Evolutionary conservation across 2,888 invertebrate species (phyloP), one percentile per base, ranked within the genome.

Genomic region (Amorpha juglandis): DNA sequence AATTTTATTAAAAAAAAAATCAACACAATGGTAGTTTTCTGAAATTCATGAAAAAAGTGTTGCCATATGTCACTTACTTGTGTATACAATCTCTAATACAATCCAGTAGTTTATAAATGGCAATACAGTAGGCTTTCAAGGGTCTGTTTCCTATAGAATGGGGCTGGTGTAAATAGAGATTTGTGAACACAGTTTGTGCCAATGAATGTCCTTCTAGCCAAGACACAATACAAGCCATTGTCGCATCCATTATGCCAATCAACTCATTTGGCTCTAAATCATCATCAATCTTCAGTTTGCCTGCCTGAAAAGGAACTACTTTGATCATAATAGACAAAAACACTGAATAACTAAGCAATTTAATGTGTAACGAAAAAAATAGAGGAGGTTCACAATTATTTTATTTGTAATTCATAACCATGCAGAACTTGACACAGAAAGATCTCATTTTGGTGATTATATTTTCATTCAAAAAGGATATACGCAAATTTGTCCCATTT

Each of bases 201-300:
- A 99, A 94, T 0, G 98, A 98, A 83, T 98, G 98, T 0, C 99
- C 99, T 88, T 99, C 99, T 16, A 99, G 88, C 99, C 99, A 99
- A 0, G 99, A 98, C 0, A 98, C 98, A 76, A 99, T 94, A 83
- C 99, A 98, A 0, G 98, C 97, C 81, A 98, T 95, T 7, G 99
- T 97, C 0, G 98, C 97, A 94, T 99, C 99, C 77, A 99, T 98
- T 47, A 99, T 96, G 45, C 98, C 98, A 75, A 99, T 97, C 64
- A 98, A 90, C 90, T 99, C 98, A 63, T 95, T 93, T 48, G 96
- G 94, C 45, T 96, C 95, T 58, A 99, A 88, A 71, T 96, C 94
- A 68, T 96, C 94, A 68, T 96, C 95, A 72, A 98, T 91, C 89
- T 97, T 97, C 52, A 98, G 88, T 71, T 95, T 95, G 6, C 96